phyloP scores from a whole-genome alignment of 2,888 invertebrate species.

The Hedychridium roseum region DNA sequence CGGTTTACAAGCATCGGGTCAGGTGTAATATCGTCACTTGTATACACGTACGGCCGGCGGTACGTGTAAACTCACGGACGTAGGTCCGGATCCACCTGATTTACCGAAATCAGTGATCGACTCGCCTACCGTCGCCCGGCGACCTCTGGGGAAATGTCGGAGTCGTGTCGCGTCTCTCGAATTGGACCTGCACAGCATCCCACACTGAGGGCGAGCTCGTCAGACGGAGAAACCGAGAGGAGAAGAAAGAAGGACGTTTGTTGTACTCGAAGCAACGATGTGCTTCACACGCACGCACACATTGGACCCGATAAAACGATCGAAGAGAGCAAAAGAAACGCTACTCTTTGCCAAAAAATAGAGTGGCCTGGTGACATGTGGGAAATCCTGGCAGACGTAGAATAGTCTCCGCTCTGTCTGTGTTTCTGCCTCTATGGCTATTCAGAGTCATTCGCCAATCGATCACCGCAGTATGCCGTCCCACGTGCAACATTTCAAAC shows the following conservation, averaged over 20 bases:
- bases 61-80: background rate
- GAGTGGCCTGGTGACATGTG: constrained; percentile 37
- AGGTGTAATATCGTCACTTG: constrained; percentile 12
- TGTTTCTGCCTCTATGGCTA: too few species aligned
- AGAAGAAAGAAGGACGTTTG: constrained; percentile 1
- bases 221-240: background rate
- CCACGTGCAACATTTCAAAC: too few species aligned
- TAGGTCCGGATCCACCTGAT: constrained; percentile 19
- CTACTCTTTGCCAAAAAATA: constrained; percentile 39
- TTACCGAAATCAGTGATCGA: constrained; percentile 38
- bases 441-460: too few species aligned
- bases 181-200: constrained; percentile 29
- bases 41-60: background rate
- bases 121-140: constrained; percentile 7
- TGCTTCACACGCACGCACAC: background rate
- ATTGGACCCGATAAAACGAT: constrained; percentile 14
- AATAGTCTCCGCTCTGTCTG: too few species aligned
- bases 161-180: constrained; percentile 30
- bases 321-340: constrained; percentile 26
- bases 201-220: constrained; percentile 10
- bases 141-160: constrained; percentile 27
- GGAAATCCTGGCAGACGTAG: constrained; percentile 32
- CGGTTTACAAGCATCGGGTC: too few species aligned
- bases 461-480: too few species aligned
- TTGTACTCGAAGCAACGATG: background rate